phyloP scores from a whole-genome alignment of 37 sponge, comb jelly and placozoan species.

The Bolinopsis microptera region DNA sequence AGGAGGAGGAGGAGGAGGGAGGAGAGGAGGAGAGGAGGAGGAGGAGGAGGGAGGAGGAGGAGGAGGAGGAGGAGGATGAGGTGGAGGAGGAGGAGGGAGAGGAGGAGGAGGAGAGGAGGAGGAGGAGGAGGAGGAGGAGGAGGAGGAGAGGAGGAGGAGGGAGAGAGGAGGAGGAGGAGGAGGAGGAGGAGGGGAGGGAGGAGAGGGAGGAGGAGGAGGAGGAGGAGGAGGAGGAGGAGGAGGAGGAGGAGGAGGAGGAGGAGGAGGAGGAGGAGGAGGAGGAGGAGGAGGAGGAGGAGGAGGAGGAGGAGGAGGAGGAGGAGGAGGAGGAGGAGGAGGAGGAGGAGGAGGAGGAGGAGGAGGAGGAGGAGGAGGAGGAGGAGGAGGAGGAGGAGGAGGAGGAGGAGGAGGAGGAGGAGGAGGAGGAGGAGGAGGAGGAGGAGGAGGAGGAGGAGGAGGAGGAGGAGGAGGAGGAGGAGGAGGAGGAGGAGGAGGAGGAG shows the following conservation, averaged over 20 bases:
- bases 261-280: background rate
- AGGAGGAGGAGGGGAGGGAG: background rate
- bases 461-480: no score
- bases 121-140: background rate
- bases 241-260: background rate
- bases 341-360: no score
- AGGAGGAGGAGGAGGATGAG: no score
- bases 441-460: no score
- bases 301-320: no score
- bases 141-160: background rate
- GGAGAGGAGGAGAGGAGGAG: background rate
- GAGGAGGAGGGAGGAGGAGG: background rate
- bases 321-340: no score
- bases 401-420: no score
- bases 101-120: background rate
- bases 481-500: background rate
- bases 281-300: no score
- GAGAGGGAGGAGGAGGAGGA: background rate
- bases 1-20: background rate
- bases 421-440: no score
- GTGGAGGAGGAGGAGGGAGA: background rate
- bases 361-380: no score
- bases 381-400: no score
- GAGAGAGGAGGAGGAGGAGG: background rate
- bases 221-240: background rate